phyloP scores from a whole-genome alignment of 2,888 invertebrate genomes.

The Trisateles emortualis region DNA sequence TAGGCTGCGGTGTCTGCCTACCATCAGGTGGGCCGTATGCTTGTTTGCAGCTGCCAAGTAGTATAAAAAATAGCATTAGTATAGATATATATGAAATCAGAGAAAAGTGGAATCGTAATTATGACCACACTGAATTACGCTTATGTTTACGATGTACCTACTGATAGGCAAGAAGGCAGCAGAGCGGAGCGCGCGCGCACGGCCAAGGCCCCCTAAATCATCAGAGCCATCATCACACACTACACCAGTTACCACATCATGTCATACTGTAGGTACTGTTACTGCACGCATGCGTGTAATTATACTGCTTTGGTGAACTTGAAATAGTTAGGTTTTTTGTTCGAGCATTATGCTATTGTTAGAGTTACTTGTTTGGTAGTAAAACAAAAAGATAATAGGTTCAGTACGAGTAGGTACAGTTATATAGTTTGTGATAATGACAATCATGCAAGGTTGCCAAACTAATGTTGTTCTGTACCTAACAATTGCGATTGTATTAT shows the following conservation, averaged over 20 bases:
- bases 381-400: not conserved
- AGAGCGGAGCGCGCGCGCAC: slow-evolving; percentile 53
- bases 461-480: not conserved
- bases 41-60: too few species aligned
- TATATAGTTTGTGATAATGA: not conserved
- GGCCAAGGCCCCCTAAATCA: slow-evolving; percentile 51
- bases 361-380: not conserved
- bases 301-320: slow-evolving; percentile 10
- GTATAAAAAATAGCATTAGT: too few species aligned
- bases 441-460: not conserved
- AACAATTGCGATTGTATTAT: not conserved
- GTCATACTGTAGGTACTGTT: slow-evolving; percentile 1
- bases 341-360: slow-evolving; percentile 11
- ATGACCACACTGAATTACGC: too few species aligned
- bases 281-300: slow-evolving; percentile 10
- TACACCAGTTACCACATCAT: too few species aligned
- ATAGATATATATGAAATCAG: too few species aligned
- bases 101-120: too few species aligned
- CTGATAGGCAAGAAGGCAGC: slow-evolving; percentile 36
- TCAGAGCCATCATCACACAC: too few species aligned
- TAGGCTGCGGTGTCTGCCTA: too few species aligned
- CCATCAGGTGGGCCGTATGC: too few species aligned
- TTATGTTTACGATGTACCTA: too few species aligned
- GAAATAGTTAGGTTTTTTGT: slow-evolving; percentile 6
- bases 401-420: not conserved